Conservation (phyloP, 2,888 invertebrate genomes). For the Eristalis pertinax region DNA sequence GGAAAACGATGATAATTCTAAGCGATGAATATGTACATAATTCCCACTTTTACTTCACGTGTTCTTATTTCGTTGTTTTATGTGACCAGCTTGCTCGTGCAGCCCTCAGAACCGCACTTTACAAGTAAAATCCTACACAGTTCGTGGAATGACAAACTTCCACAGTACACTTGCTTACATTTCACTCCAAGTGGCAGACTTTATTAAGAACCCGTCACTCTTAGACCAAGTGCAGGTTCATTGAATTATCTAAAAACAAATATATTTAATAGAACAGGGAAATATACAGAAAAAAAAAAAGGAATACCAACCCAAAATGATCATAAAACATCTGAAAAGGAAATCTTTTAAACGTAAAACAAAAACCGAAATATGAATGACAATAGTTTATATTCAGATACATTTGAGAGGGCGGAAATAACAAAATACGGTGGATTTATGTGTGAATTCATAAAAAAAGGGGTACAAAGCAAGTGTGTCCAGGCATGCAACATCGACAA, state of each 20-base stretch:
- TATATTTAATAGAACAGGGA: neutral
- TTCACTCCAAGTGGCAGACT: too few species aligned
- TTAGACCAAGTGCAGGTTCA: too few species aligned
- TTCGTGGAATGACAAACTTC: too few species aligned
- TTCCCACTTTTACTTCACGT: too few species aligned
- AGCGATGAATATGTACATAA: too few species aligned
- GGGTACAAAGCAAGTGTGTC: neutral
- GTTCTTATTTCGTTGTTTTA: too few species aligned
- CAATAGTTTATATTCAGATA: neutral
- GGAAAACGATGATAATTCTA: too few species aligned
- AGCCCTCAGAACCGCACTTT: too few species aligned
- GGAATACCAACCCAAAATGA: neutral
- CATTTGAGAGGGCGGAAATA: neutral
- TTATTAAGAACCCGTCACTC: too few species aligned
- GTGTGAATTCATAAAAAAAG: neutral
- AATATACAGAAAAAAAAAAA: neutral
- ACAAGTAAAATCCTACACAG: too few species aligned
- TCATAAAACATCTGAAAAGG: neutral
- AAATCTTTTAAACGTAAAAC: neutral
- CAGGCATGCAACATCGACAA: neutral
- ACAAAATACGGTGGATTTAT: neutral
- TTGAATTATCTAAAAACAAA: neutral
- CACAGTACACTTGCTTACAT: too few species aligned
- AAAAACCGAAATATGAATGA: neutral
- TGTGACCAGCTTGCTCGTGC: too few species aligned